A percentile compares a stretch with the other conserved stretches of the same genome.
phyloP scores from a whole-genome alignment of 2,888 invertebrate genomes.

The Rhopalosiphum nymphaeae region DNA sequence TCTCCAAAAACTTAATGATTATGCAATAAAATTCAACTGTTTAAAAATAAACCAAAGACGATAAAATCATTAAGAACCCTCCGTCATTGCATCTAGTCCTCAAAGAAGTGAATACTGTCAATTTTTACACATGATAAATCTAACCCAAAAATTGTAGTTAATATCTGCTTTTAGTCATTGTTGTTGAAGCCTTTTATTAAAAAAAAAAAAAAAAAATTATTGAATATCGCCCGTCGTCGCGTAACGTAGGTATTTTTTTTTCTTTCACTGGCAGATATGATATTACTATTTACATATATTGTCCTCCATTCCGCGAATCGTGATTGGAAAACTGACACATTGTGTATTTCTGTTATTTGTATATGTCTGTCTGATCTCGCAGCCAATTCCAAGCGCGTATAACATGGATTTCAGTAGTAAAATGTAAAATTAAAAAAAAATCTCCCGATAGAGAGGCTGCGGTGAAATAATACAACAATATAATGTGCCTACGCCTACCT shows the following conservation, averaged over 20 bases:
- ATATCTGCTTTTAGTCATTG: no score
- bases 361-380: neutral
- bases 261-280: no score
- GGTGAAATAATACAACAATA: neutral
- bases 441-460: neutral
- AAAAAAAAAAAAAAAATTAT: no score
- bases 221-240: neutral
- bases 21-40: no score
- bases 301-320: neutral
- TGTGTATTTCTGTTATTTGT: neutral
- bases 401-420: neutral
- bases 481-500: neutral
- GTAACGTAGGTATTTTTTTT: neutral
- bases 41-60: no score
- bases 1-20: neutral
- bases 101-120: no score
- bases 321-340: neutral
- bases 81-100: no score
- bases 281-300: neutral
- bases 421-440: neutral
- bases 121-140: no score
- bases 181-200: no score
- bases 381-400: neutral
- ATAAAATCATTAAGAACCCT: no score
- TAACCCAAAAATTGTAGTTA: no score